Evolutionary conservation across 23 tunicate genomes (phyloP).

Genomic region (Trididemnum clinides): DNA sequence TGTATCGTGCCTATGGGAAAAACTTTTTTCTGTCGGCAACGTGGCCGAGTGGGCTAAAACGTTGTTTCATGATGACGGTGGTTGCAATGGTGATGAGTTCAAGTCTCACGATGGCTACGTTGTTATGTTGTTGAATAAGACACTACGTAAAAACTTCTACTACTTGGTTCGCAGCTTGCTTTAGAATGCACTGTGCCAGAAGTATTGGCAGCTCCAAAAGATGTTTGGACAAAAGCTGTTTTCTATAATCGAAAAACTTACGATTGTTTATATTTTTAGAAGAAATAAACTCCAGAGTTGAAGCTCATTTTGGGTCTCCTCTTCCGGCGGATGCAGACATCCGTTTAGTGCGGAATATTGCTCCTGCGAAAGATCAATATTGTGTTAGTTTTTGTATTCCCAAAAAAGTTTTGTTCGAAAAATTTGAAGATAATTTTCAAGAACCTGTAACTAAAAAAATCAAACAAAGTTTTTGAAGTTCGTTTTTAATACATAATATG

Average conservation of each 20-base stretch:
- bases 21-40: too few relatives aligned
- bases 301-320: neutral
- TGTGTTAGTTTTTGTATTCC: constrained; percentile 31
- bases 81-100: too few relatives aligned
- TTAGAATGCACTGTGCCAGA: too few relatives aligned
- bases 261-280: neutral
- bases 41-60: neutral
- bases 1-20: too few relatives aligned
- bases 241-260: neutral
- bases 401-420: neutral
- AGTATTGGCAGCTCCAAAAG: too few relatives aligned
- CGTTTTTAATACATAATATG: neutral
- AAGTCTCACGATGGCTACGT: too few relatives aligned
- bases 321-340: constrained; percentile 15
- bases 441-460: constrained; percentile 9
- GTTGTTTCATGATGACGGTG: too few relatives aligned
- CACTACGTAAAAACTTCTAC: neutral
- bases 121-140: neutral
- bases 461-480: neutral
- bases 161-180: too few relatives aligned
- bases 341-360: constrained; percentile 24
- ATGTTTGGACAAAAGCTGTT: too few relatives aligned
- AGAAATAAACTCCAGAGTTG: neutral
- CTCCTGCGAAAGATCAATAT: constrained; percentile 48
- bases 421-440: neutral